Conservation (phyloP, 2,888 invertebrate species). For the Trissonchulus latispiculum region DNA sequence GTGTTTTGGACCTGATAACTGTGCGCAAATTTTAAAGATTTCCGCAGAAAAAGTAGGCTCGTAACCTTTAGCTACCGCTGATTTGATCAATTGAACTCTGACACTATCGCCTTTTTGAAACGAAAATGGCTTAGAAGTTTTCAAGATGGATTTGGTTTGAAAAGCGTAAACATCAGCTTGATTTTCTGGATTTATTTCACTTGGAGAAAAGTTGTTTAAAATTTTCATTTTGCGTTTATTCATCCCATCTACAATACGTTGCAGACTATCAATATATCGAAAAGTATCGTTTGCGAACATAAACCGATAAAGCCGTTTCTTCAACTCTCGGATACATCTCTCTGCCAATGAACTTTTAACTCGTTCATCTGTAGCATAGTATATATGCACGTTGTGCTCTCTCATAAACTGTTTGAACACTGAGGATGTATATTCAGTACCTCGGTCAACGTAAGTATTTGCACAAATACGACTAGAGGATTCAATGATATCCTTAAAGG, state of each 20-base stretch:
- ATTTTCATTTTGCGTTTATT: constrained; percentile 7
- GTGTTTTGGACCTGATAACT: no score
- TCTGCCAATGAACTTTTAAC: not conserved
- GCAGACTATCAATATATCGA: not conserved
- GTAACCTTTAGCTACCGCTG: no score
- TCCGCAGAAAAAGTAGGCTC: no score
- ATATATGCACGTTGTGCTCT: not conserved
- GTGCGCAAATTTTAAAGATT: no score
- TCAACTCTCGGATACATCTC: not conserved
- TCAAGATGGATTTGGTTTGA: no score
- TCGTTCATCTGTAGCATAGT: not conserved
- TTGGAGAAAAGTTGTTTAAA: not conserved
- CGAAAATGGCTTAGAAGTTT: no score
- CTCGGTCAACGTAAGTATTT: not conserved
- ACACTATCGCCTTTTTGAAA: no score
- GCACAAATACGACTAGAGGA: not conserved
- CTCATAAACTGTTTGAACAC: not conserved
- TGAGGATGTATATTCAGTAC: not conserved
- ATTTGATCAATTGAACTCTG: no score
- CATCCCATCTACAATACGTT: not conserved
- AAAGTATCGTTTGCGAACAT: not conserved
- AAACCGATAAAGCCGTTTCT: not conserved
- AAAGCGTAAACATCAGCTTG: no score
- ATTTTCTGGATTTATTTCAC: not conserved
- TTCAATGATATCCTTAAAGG: not conserved